phyloP scores from a whole-genome alignment of 2,113 vertebrate species.

The Ibidorhyncha struthersii region DNA sequence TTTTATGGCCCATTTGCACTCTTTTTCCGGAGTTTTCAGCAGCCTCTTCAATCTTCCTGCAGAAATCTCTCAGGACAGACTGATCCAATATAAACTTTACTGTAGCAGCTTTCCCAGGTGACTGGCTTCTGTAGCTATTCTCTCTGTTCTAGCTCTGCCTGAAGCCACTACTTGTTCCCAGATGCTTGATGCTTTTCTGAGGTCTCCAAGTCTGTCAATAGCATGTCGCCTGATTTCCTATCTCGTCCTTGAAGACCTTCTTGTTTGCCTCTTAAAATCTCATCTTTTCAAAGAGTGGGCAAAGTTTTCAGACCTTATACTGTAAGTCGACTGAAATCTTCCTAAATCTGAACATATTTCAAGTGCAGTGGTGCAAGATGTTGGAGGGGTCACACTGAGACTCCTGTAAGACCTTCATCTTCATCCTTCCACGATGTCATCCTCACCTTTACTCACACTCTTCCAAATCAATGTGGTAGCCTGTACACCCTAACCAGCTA shows the following conservation, averaged over 20 bases:
- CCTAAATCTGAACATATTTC: not conserved
- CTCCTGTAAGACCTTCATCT: not conserved
- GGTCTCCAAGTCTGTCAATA: not conserved
- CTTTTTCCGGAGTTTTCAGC: slow-evolving; percentile 49
- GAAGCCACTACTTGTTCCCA: not conserved
- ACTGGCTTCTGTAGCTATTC: slow-evolving; percentile 25
- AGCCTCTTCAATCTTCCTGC: slow-evolving; percentile 47
- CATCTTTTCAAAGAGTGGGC: not conserved
- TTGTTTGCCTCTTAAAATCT: not conserved
- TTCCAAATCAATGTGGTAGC: not conserved
- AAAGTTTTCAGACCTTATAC: not conserved
- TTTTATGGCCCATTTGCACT: slow-evolving; percentile 54
- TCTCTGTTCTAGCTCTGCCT: not conserved
- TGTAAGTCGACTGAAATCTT: not conserved
- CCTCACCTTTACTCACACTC: not conserved
- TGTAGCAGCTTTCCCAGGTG: slow-evolving; percentile 56
- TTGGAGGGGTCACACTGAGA: not conserved
- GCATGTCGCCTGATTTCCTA: not conserved
- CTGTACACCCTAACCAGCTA: not conserved
- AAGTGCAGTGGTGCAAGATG: not conserved
- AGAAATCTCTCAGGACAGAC: slow-evolving; percentile 13
- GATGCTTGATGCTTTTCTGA: not conserved
- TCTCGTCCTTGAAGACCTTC: not conserved
- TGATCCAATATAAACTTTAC: slow-evolving; percentile 41
- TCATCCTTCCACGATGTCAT: not conserved